Evolutionary conservation across 2,797 vertebrate genomes (phyloP).

Genomic region (Sebastolobus alascanus): DNA sequence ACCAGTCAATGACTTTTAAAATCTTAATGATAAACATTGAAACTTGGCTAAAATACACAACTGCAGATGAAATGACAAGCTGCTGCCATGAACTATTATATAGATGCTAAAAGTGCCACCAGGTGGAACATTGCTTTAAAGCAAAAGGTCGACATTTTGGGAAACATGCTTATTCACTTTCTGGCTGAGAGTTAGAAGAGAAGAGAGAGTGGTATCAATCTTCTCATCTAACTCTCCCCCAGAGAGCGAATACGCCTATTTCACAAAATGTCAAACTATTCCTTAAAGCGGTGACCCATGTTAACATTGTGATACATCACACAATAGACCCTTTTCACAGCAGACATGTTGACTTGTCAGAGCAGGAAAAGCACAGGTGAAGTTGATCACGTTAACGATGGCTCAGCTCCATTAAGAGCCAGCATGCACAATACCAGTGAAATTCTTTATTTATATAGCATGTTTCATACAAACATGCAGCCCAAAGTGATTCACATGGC

Average conservation of each 20-base stretch:
- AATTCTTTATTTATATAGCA: not conserved
- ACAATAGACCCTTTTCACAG: not conserved
- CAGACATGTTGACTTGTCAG: not conserved
- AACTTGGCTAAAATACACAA: not conserved
- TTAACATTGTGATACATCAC: not conserved
- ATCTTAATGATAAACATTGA: constrained; percentile 12
- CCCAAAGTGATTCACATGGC: not conserved
- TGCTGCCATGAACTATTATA: not conserved
- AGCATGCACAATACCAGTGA: not conserved
- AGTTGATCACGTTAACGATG: not conserved
- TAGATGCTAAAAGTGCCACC: not conserved
- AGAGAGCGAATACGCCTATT: not conserved
- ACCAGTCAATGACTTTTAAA: constrained; percentile 20
- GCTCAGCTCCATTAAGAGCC: not conserved
- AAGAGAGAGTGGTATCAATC: not conserved
- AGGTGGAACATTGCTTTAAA: not conserved
- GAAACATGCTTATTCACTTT: not conserved
- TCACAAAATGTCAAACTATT: constrained; percentile 10
- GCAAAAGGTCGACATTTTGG: not conserved
- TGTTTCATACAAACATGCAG: not conserved
- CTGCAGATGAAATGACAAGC: not conserved
- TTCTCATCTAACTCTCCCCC: not conserved
- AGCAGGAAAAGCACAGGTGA: not conserved
- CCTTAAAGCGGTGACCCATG: not conserved
- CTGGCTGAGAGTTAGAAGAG: not conserved